Evolutionary conservation across 2,888 invertebrate genomes (phyloP), one percentile per base, ranked within the genome.

Genomic region (Pristionchus exspectatus): DNA sequence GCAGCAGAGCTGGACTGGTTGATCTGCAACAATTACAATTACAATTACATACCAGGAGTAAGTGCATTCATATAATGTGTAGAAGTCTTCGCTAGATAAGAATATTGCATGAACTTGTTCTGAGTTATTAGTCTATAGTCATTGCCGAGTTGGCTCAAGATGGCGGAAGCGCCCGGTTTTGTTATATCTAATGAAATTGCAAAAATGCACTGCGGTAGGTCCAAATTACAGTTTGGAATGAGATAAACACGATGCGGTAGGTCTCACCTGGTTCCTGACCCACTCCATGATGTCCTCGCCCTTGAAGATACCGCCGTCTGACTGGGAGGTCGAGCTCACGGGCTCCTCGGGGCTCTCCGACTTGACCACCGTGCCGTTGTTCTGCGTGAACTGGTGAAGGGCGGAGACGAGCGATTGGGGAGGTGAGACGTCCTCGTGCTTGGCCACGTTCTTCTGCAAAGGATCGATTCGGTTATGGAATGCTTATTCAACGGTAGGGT

Each of bases 331-430:
- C 30, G 74, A 30, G 33, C 74, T 38, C 4, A 63, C 74, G 21
- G 69, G 69, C 69, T 74, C 74, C 27, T 81, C 81, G 14, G 81
- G 81, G 18, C 81, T 81, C 81, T 81, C 81, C 27, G 27, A 54
- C 81, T 81, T 81, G n/a, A 50, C 50, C 4, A 74, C 24, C 16
- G 50, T 16, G 33, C 14, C 50, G 14, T 14, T n/a, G 14, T 14
- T n/a, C 50, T 54, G 50, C 50, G 38, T 12, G 21, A n/a, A 5
- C 44, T 33, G 44, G 24, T 77, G 50, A 2, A 81, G 27, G 33
- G 18, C 44, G 50, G 81, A n/a, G 16, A 21, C 24, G 44, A 50
- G 27, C 3, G n/a, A 50, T 12, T 21, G 14, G 81, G 81, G 74
- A 38, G 50, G 81, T 54, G 74, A 74, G 21, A n/a, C 63, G 63